Evolutionary conservation across 2,888 invertebrate species (phyloP).

Genomic region (Pardosa pseudoannulata): DNA sequence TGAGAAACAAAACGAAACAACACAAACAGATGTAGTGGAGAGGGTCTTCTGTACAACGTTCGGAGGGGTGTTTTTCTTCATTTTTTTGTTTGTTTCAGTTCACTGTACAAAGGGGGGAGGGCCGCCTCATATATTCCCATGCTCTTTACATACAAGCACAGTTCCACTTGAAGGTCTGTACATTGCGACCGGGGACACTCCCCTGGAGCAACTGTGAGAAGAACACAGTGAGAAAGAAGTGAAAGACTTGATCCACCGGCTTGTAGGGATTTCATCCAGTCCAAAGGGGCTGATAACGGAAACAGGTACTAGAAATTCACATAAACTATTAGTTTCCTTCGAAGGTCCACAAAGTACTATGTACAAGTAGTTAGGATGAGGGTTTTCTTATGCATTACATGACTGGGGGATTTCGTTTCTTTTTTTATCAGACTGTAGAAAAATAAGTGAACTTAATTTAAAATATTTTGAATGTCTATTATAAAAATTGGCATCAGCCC

Average conservation of each 20-base stretch:
- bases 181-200: neutral
- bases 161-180: neutral
- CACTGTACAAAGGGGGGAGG: constrained; percentile 1
- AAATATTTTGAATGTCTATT: too few species aligned
- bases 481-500: too few species aligned
- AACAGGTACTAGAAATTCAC: constrained; percentile 8
- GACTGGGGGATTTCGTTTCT: too few species aligned
- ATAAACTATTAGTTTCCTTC: neutral
- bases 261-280: neutral
- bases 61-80: neutral
- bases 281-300: too few species aligned
- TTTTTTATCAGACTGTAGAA: too few species aligned
- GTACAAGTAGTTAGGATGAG: too few species aligned
- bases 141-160: neutral
- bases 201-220: too few species aligned
- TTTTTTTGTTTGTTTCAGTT: neutral
- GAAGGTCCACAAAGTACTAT: too few species aligned
- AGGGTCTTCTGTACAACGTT: constrained; percentile 46
- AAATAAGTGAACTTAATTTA: too few species aligned
- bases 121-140: neutral
- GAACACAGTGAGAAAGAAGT: too few species aligned
- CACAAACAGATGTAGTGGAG: constrained; percentile 19
- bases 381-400: too few species aligned
- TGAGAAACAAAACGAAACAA: constrained; percentile 37
- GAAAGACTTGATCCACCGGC: too few species aligned